Percentiles rank a stretch among this genome's conserved stretches.
These are phyloP conservation scores for Chrysogorgia sp. DNA, from an alignment of 92 coral and sea anemone genomes.

Conservation along the genomic window DNA sequence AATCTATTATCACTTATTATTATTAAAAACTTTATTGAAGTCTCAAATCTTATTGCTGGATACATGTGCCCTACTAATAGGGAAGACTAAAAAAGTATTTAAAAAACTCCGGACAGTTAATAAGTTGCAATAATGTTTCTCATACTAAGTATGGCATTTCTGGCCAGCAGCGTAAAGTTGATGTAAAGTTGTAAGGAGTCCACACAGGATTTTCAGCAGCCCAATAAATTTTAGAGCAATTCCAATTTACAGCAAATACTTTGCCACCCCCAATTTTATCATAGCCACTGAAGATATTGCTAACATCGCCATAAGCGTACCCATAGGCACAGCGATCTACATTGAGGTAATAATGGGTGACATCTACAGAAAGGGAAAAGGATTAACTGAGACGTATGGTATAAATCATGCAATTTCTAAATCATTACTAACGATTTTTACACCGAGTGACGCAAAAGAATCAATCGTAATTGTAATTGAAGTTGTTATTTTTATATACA, in stretches of 20 bases:
- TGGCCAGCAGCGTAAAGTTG: neutral
- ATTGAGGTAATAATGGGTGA: constrained; percentile 72
- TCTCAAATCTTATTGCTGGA: too few species aligned
- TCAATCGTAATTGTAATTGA: too few species aligned
- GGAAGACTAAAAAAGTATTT: too few species aligned
- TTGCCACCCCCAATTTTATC: constrained; percentile 68
- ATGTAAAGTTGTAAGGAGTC: neutral
- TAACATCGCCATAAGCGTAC: constrained; percentile 25
- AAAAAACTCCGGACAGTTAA: too few species aligned
- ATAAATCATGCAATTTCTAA: too few species aligned
- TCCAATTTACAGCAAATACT: constrained; percentile 64
- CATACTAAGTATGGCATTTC: neutral
- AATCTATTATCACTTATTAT: too few species aligned
- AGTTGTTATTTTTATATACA: too few species aligned
- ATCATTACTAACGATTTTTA: too few species aligned
- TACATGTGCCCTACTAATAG: too few species aligned
- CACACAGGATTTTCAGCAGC: constrained; percentile 33
- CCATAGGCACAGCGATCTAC: constrained; percentile 83
- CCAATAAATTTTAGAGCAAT: constrained; percentile 68
- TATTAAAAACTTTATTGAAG: too few species aligned
- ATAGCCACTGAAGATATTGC: constrained; percentile 20
- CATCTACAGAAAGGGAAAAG: neutral
- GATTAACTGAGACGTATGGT: too few species aligned
- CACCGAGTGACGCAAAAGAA: too few species aligned
- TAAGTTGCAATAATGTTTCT: neutral